Percentiles rank a stretch among this genome's conserved stretches.
These are phyloP conservation scores for Mactra quadrangularis DNA, from an alignment of 1,140 invertebrate genomes.

Conservation along the genomic window DNA sequence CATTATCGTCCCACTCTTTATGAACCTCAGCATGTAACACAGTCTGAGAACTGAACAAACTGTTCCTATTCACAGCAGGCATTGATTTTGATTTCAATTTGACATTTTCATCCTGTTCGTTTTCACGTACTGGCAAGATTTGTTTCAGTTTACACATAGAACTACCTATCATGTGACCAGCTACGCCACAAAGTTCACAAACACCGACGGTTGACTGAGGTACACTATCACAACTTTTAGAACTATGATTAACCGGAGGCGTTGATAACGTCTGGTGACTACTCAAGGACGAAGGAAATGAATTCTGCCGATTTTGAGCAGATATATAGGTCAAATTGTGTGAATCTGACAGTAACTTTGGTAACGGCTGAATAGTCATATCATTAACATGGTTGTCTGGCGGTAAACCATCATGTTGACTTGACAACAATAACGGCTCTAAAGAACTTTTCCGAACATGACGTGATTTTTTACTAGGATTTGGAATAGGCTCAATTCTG, in stretches of 20 bases:
- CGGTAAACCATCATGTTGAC: conserved; percentile 17
- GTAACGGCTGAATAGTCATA: conserved; percentile 60
- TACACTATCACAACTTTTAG: conserved; percentile 76
- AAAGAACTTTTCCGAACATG: conserved; percentile 71
- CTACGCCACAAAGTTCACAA: conserved; percentile 67
- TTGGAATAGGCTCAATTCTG: conserved; percentile 71
- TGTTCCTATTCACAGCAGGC: conserved; percentile 69
- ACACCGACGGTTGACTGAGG: background rate
- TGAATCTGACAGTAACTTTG: conserved; percentile 22
- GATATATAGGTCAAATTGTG: conserved; percentile 7
- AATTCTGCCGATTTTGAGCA: conserved; percentile 69
- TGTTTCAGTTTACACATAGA: conserved; percentile 57
- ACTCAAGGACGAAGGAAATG: conserved; percentile 75
- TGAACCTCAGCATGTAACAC: conserved; percentile 79
- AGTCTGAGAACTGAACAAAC: conserved; percentile 74
- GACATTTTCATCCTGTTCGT: conserved; percentile 53
- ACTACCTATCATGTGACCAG: conserved; percentile 55
- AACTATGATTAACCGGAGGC: conserved; percentile 65
- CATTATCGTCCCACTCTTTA: conserved; percentile 76
- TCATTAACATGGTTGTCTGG: conserved; percentile 16
- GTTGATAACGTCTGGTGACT: conserved; percentile 70
- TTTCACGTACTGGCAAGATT: conserved; percentile 52
- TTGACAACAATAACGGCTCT: conserved; percentile 69
- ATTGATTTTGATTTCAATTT: conserved; percentile 67
- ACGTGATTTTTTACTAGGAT: conserved; percentile 65